phyloP scores from a whole-genome alignment of 2,888 invertebrate genomes.

The Hydriomena furcata region DNA sequence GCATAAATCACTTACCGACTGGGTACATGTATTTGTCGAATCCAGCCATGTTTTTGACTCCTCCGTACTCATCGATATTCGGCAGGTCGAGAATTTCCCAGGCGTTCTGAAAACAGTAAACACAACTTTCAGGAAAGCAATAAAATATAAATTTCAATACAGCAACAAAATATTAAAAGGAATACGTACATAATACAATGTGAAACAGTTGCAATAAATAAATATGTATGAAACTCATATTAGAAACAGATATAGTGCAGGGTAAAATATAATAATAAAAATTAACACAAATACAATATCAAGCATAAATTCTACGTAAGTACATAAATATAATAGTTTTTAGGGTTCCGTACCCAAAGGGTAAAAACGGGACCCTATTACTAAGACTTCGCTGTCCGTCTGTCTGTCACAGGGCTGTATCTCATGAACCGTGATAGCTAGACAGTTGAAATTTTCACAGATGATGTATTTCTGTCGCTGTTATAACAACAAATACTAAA shows the following conservation, averaged over 20 bases:
- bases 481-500: too few relatives aligned
- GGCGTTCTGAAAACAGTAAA: slow-evolving; percentile 77
- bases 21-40: slow-evolving; percentile 83
- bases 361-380: too few relatives aligned
- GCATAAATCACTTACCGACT: slow-evolving; percentile 64
- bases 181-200: slow-evolving; percentile 10
- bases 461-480: too few relatives aligned
- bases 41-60: slow-evolving; percentile 83
- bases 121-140: slow-evolving; percentile 6
- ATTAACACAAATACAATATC: too few relatives aligned
- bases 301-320: too few relatives aligned
- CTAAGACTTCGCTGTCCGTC: too few relatives aligned
- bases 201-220: slow-evolving; percentile 11
- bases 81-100: slow-evolving; percentile 81
- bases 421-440: too few relatives aligned
- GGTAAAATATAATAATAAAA: slow-evolving; percentile 23
- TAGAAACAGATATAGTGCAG: slow-evolving; percentile 21
- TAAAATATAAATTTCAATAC: slow-evolving; percentile 1
- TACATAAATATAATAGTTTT: slow-evolving; percentile 13
- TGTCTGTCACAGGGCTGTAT: too few relatives aligned
- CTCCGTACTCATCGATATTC: slow-evolving; percentile 66
- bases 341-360: too few relatives aligned
- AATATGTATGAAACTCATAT: slow-evolving; percentile 14
- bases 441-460: too few relatives aligned
- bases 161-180: slow-evolving; percentile 1